Evolutionary conservation across 2,888 invertebrate species (phyloP), one percentile per base, ranked within the genome.

Genomic region (Lepas anatifera): DNA sequence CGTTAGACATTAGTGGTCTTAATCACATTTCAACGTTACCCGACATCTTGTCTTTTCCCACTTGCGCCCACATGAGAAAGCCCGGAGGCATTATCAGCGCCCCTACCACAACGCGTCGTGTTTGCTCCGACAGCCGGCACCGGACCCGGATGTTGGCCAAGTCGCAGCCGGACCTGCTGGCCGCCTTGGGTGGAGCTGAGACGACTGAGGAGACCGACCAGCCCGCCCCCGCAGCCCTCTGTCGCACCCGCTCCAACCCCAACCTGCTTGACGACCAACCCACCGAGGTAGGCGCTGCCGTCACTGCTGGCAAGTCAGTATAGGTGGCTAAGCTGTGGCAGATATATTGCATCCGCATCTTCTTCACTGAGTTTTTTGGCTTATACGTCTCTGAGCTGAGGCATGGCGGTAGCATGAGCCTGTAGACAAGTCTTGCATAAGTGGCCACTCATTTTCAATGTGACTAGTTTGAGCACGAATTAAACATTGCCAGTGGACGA

Each of bases 161-260:
- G 39, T 86, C 86, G 69, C 88, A 89, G 72, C 84, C 85, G 1
- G 84, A 86, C 78, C 79, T 85, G 32, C 58, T 58, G 68, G 81
- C 87, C 76, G 85, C 85, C 70, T 80, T 86, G 68, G 83, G 85
- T 72, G 85, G 66, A 50, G 73, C 73, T 43, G 73, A 86, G 73
- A 79, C 79, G 72, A 79, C 78, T 22, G 78, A 79, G 69, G 77
- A 76, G 76, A 64, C 77, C 76, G 84, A 84, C 75, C 52, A 70
- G 43, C 64, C 43, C 32, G 25, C 68, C 22, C 58, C 70, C n/a
- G 81, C 79, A n/a, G 83, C 83, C 73, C 73, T 77, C 39, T 72
- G 76, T 13, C 73, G 75, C n/a, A 75, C 77, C 50, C 74, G 74
- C 67, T 78, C 78, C 69, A 79, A 77, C 72, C 78, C 78, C 13